Evolutionary conservation across 2,888 invertebrate genomes (phyloP).

Genomic region (Miltochrista miniata): DNA sequence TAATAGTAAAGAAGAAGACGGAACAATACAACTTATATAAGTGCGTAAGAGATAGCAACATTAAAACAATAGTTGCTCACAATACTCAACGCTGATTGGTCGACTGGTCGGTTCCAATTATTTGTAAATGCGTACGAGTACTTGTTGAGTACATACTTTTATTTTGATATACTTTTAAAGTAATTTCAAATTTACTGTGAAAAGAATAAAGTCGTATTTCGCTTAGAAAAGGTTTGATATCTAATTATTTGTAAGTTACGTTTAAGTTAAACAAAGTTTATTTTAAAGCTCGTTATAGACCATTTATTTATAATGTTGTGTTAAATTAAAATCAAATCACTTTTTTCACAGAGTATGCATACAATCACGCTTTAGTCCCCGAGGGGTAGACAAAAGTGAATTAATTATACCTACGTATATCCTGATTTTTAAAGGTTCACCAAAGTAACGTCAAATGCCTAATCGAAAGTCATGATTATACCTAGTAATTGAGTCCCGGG

Average conservation of each 20-base stretch:
- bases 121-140: conserved; percentile 45
- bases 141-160: conserved; percentile 33
- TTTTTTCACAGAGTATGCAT: background rate
- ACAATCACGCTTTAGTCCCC: no score
- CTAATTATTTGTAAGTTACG: conserved; percentile 1
- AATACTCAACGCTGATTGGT: conserved; percentile 31
- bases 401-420: no score
- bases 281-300: background rate
- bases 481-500: no score
- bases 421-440: no score
- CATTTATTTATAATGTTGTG: no score
- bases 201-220: background rate
- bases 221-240: background rate
- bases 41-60: conserved; percentile 16
- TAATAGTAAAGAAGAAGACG: conserved; percentile 33
- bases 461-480: no score
- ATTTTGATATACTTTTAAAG: conserved; percentile 15
- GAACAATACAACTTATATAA: conserved; percentile 1
- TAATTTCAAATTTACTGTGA: conserved; percentile 8
- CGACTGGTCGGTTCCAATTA: conserved; percentile 35
- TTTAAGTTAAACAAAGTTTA: background rate
- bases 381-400: no score
- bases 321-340: no score
- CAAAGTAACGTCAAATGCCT: no score
- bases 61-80: conserved; percentile 28